Conservation (phyloP, 23 tunicate species). For the Ascidia mentula region DNA sequence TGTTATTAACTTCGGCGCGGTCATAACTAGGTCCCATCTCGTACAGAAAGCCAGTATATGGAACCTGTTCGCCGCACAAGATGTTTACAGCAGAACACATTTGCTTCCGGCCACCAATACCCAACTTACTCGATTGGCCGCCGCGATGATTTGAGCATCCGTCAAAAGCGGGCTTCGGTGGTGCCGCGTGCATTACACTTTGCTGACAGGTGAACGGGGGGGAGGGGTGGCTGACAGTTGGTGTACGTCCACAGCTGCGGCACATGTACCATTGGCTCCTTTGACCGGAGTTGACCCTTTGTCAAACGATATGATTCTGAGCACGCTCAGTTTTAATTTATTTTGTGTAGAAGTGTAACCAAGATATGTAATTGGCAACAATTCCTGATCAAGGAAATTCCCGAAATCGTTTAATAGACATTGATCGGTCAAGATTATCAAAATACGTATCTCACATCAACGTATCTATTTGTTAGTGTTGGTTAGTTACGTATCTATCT, state of each 20-base stretch:
- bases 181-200: background rate
- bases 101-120: background rate
- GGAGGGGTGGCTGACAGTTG: background rate
- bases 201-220: slow-evolving; percentile 4
- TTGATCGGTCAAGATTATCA: too few species aligned
- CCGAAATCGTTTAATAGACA: too few species aligned
- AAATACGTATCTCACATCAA: too few species aligned
- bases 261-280: background rate
- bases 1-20: background rate
- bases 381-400: too few species aligned
- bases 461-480: too few species aligned
- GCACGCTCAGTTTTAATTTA: background rate
- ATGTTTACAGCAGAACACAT: background rate
- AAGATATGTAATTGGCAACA: too few species aligned
- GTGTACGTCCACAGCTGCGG: background rate
- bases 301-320: background rate
- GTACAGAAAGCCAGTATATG: background rate
- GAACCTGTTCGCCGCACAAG: background rate
- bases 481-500: too few species aligned
- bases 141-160: background rate
- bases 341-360: background rate
- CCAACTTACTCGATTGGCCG: background rate
- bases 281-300: background rate
- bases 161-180: background rate
- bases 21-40: background rate